These are phyloP conservation scores for Theonella swinhoei DNA, from an alignment of 37 sponge, comb jelly and placozoan genomes.

Conservation along the genomic window DNA sequence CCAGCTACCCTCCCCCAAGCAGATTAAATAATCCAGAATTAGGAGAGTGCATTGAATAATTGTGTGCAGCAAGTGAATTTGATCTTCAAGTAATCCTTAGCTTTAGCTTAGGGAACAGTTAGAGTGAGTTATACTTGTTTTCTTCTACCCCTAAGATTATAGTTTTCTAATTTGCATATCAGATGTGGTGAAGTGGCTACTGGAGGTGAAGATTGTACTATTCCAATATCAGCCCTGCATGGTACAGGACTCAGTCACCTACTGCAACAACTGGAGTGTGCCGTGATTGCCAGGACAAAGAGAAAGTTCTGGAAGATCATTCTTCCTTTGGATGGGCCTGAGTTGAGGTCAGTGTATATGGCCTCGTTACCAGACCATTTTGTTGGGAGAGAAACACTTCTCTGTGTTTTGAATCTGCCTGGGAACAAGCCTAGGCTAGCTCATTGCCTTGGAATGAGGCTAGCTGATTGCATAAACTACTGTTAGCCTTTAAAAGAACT, in stretches of 20 bases:
- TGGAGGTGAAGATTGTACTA: background rate
- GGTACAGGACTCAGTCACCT: conserved; percentile 20
- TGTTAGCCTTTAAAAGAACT: too few species aligned
- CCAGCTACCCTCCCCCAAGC: too few species aligned
- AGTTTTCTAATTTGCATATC: too few species aligned
- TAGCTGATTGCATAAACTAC: too few species aligned
- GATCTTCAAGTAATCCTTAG: too few species aligned
- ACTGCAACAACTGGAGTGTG: conserved; percentile 17
- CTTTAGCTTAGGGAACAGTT: too few species aligned
- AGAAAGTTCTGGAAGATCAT: conserved; percentile 32
- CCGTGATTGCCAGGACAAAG: conserved; percentile 36
- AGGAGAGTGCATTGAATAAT: too few species aligned
- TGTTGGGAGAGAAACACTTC: background rate
- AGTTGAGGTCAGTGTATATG: conserved; percentile 56
- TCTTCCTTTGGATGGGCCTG: conserved; percentile 44
- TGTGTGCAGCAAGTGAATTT: too few species aligned
- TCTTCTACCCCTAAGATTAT: too few species aligned
- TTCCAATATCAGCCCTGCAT: conserved; percentile 44
- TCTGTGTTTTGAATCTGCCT: background rate
- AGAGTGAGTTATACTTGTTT: too few species aligned
- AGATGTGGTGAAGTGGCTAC: too few species aligned
- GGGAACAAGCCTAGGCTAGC: background rate
- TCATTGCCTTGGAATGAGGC: background rate
- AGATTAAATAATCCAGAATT: too few species aligned
- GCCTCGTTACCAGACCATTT: background rate